phyloP scores from a whole-genome alignment of 30 jellyfish, hydroid and myxozoan genomes.

The Hydra vulgaris region DNA sequence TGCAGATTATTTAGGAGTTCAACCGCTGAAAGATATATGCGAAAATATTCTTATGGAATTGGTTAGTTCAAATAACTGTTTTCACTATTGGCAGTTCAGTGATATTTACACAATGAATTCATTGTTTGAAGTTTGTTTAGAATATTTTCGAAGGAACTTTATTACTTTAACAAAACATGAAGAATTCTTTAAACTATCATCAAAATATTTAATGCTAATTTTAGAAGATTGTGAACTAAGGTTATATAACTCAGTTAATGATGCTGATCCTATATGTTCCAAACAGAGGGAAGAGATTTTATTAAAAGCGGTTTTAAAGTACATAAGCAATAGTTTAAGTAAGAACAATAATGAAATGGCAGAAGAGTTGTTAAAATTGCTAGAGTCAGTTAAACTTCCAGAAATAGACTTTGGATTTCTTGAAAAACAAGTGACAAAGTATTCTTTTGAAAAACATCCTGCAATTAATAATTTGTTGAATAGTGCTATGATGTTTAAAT shows the following conservation, averaged over 20 bases:
- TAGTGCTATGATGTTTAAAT: background rate
- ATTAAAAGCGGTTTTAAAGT: conserved; percentile 2
- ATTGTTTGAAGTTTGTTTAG: background rate
- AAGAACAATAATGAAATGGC: background rate
- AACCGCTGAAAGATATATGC: conserved; percentile 10
- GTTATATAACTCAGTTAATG: background rate
- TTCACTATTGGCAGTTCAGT: background rate
- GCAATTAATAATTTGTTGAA: background rate
- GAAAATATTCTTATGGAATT: background rate
- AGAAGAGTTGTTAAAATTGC: conserved; percentile 2
- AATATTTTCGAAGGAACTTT: conserved; percentile 4
- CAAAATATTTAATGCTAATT: background rate
- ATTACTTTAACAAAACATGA: background rate
- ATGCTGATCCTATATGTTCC: background rate
- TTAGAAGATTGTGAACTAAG: conserved; percentile 1
- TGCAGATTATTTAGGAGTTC: conserved; percentile 12
- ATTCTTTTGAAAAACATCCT: background rate
- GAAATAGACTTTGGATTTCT: background rate
- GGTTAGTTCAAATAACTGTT: background rate
- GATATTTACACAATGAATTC: conserved; percentile 8
- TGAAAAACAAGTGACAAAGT: background rate
- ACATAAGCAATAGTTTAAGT: background rate
- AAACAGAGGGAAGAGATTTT: background rate
- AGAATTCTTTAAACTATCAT: background rate
- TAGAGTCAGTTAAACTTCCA: conserved; percentile 5